Base-by-base conservation (phyloP, 2,888 invertebrate genomes). In the Tanaodytes sp. region DNA sequence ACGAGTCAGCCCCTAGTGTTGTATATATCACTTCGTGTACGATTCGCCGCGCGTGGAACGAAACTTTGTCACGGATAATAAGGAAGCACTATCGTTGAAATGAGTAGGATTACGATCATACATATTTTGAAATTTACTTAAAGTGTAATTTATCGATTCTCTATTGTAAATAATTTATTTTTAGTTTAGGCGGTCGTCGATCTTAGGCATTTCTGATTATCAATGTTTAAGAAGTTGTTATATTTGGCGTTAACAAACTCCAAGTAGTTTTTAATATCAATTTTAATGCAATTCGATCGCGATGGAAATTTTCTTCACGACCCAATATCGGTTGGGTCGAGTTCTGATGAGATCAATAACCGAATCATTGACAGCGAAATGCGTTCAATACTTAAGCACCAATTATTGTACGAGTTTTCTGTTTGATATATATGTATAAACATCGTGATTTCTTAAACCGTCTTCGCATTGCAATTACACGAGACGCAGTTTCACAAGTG, bases 111-210 rank as follows among this genome's bases (percentile, higher is more conserved):
- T 19, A 48, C 27, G 16, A 23, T 11, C 12, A 45, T 9, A 18
- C 43, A 52, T 18, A 57, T 58, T 58, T 58, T 58, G 36, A 58
- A 68, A 37, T 27, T 52, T 63, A 68, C 61, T 68, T 57, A 62
- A 68, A 31, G 36, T 27, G 9, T 63, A 63, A n/a, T 58, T 69
- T 54, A 69, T 54, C 49, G 52, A 5, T 48, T 42, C n/a, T n/a
- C 16, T 48, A 39, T 54, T 69, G 62, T 69, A 69, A 69, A 69
- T 69, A 69, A 69, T 69, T 68, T 68, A 68, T 68, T 62, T 1
- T 58, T 63, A 69, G 69, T 54, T 54, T 64, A 64, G 54, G 27
- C 23, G 39, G 45, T 54, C 31, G 42, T 23, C 30, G 48, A 48
- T 48, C 27, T 40, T 48, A 20, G 64, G 19, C 23, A 1, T 36